Base-by-base conservation (phyloP, 2,888 invertebrate species). In the Tricholauxania praeusta region DNA sequence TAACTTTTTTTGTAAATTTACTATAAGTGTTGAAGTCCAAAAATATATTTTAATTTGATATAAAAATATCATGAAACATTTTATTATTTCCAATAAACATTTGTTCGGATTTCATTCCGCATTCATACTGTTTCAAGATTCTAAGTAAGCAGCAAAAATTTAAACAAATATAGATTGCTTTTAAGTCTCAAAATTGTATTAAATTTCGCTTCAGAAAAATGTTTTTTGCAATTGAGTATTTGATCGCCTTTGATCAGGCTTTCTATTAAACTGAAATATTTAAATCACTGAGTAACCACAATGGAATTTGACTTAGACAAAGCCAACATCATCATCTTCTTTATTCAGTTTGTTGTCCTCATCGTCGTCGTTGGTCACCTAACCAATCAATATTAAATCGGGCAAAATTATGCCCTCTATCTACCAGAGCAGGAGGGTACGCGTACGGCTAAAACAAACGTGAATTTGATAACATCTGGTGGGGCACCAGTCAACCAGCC, bases 361-460 rank as follows among this genome's bases (percentile, higher is more conserved):
- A 19, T 17, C 48, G 12, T 19, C 51, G 64, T 66, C 53, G 53
- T 53, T 53, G 66, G 66, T 53, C 66, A n/a, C 53, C 53, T 39
- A 57, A 47, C 67, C 55, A 67, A 67, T 67, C 57, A 67, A 47
- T 53, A 67, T 55, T 55, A 67, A 66, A 57, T 67, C 67, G 67
- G 47, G 19, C 55, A 12, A 19, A 55, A 57, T 47, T 55, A 47
- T 39, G 12, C 51, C 63, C 53, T 55, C 55, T 53, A 53, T 15
- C n/a, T 53, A 53, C 14, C 12, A 12, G 7, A 17, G 17, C 53
- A 17, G 53, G 17, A 53, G 48, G 48, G 59, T 17, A 17, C 22
- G 49, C 28, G 49, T 12, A 10, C 5, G 59, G 49, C 57, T 12
- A 59, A 68, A 68, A 68, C 68, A 57, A 68, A 68, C 68, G 68